Evolutionary conservation across 2,888 invertebrate species (phyloP), one percentile per base, ranked within the genome.

Genomic region (Troilus luridus): DNA sequence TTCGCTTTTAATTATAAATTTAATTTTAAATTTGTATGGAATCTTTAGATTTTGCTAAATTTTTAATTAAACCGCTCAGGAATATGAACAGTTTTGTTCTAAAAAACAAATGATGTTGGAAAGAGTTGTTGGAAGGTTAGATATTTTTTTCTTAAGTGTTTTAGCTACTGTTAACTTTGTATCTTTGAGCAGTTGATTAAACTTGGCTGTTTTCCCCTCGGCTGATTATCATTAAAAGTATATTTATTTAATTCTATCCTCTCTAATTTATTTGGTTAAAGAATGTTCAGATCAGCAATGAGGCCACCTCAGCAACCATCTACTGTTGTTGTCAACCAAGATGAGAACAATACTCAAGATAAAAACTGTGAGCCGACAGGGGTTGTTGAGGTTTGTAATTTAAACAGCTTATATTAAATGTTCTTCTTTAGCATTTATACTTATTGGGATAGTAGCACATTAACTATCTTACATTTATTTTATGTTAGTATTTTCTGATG

Each of bases 61-160:
- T 85, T 85, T 85, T 85, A 54, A 56, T 85, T 10, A 85, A 27
- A 7, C 8, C 27, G 27, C 72, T 9, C 27, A 77, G 17, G 72
- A 77, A 85, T 85, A 85, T 85, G 85, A 85, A 85, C 56, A 7
- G 85, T 54, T 41, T 56, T 67, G 10, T 89, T 62, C 14, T 64
- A 54, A 88, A 88, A 85, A 60, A 72, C 81, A 92, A 92, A 91
- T 92, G 88, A 92, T 92, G 92, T 88, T 92, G 91, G 92, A 92
- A 91, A 92, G 92, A 90, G 92, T 92, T 59, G 92, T 92, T 60
- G 92, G 92, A 85, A 92, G 92, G 92, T 92, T 91, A 92, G 92
- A 77, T 60, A 54, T 24, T 54, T 77, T n/a, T 19, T 56, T 81
- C 67, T 77, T 41, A 41, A 77, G 41, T 17, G 27, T 17, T 19